Conservation (phyloP, 2,113 vertebrate genomes). For the Leuciscus idus region DNA sequence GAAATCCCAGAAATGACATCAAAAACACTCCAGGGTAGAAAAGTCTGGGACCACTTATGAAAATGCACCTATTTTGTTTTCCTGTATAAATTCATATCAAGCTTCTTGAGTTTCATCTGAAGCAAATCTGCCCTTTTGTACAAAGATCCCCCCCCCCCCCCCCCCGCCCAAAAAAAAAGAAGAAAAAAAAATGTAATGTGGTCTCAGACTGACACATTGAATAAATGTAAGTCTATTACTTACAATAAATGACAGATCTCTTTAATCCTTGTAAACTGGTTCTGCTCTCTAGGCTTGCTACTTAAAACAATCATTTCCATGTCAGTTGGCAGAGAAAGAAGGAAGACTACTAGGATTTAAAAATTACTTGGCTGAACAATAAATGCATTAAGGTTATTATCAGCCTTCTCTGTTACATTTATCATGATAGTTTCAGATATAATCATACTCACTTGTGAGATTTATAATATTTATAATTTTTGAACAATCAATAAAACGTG, state of each 20-base stretch:
- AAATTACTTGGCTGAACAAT: not conserved
- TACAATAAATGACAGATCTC: not conserved
- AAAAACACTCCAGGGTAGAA: not conserved
- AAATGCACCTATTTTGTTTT: not conserved
- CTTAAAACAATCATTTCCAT: slow-evolving; percentile 9
- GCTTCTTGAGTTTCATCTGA: not conserved
- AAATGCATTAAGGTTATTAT: not conserved
- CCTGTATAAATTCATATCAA: not conserved
- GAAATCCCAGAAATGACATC: not conserved
- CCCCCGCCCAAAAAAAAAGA: too few relatives aligned
- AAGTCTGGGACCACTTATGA: not conserved
- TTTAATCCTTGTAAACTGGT: not conserved
- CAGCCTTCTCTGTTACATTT: not conserved
- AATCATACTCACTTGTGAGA: not conserved
- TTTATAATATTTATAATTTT: not conserved
- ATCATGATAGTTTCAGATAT: not conserved
- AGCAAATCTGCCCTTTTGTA: not conserved
- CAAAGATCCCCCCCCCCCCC: too few relatives aligned
- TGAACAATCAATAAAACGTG: not conserved
- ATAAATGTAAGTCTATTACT: not conserved
- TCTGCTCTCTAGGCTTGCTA: not conserved
- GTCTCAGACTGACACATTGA: not conserved
- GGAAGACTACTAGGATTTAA: not conserved
- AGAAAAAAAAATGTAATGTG: not conserved
- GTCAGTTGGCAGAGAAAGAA: not conserved